A percentile compares a stretch with the other conserved stretches of the same genome.
These are phyloP conservation scores for Dermolepida albohirtum DNA, from an alignment of 2,888 invertebrate genomes.

Conservation along the genomic window DNA sequence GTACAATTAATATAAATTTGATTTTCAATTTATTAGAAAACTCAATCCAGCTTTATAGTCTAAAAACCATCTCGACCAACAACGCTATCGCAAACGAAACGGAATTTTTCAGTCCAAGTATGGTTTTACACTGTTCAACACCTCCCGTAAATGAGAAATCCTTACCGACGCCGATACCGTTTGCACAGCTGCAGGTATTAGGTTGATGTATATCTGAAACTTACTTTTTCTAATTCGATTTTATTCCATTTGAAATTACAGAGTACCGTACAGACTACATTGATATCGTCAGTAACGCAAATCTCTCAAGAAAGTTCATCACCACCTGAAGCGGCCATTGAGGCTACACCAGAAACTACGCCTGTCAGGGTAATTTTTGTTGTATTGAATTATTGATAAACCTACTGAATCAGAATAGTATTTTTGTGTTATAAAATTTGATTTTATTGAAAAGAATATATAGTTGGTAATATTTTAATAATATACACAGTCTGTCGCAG, in stretches of 20 bases:
- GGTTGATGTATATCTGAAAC: too few species aligned
- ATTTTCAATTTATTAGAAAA: slow-evolving; percentile 50
- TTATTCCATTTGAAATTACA: slow-evolving; percentile 38
- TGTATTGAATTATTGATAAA: too few species aligned
- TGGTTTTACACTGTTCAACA: slow-evolving; percentile 59
- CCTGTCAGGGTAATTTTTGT: slow-evolving; percentile 75
- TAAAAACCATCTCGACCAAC: slow-evolving; percentile 29
- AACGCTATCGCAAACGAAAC: slow-evolving; percentile 22
- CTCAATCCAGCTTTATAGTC: slow-evolving; percentile 53
- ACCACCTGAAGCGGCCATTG: slow-evolving; percentile 88
- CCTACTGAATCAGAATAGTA: too few species aligned
- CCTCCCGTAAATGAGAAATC: slow-evolving; percentile 63
- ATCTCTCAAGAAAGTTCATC: slow-evolving; percentile 72
- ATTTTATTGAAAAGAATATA: too few species aligned
- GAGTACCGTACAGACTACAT: slow-evolving; percentile 38
- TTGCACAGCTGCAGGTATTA: slow-evolving; percentile 60
- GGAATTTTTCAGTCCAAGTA: slow-evolving; percentile 46
- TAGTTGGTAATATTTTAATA: too few species aligned
- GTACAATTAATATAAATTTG: too few species aligned
- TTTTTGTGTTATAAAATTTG: too few species aligned
- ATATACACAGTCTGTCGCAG: too few species aligned
- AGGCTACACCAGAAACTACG: slow-evolving; percentile 90
- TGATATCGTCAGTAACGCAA: slow-evolving; percentile 46
- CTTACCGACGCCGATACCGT: slow-evolving; percentile 65
- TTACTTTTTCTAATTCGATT: background rate